Base-by-base conservation (phyloP, 2,888 invertebrate genomes). In the Muschampia plurimacula region DNA sequence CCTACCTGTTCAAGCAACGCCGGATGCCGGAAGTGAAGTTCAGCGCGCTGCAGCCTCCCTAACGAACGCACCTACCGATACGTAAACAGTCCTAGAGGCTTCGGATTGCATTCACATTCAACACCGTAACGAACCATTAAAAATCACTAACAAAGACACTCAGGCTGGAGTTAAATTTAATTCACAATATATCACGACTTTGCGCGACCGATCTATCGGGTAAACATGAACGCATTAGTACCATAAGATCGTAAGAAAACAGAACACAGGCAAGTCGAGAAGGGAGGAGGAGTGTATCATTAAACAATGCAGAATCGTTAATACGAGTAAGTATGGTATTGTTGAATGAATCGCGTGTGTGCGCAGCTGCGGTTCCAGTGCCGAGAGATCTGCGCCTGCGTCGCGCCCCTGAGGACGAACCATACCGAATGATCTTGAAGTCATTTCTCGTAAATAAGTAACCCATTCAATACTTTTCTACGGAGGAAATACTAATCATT, bases 31-130 rank as follows among this genome's bases (percentile, higher is more conserved):
- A 49, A n/a, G 49, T n/a, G 13, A 49, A 49, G 49, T n/a, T n/a
- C 49, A 13, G 49, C 13, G 13, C 13, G 49, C 49, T 49, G 49
- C 13, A 49, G 49, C 49, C 49, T 49, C 49, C 5, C 49, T n/a
- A 49, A n/a, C 49, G 49, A n/a, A n/a, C 49, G 49, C 49, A 49
- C 49, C 5, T n/a, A 49, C 49, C 49, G n/a, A 49, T 49, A n/a
- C n/a, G n/a, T 49, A 10, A 49, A 49, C n/a, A 49, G n/a, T 15
- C 52, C 52, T 22, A 52, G 7, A 15, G 52, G 52, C 52, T 52
- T 52, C 52, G 52, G 52, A 52, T 52, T 52, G 52, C 52, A 52
- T 52, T 15, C 52, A 52, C 52, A 52, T 9, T 52, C 52, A 9
- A 52, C 52, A 8, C 15, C 52, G 52, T 15, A 52, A 52, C 52